phyloP scores from a whole-genome alignment of 2,113 vertebrate species.

The Ahaetulla prasina region DNA sequence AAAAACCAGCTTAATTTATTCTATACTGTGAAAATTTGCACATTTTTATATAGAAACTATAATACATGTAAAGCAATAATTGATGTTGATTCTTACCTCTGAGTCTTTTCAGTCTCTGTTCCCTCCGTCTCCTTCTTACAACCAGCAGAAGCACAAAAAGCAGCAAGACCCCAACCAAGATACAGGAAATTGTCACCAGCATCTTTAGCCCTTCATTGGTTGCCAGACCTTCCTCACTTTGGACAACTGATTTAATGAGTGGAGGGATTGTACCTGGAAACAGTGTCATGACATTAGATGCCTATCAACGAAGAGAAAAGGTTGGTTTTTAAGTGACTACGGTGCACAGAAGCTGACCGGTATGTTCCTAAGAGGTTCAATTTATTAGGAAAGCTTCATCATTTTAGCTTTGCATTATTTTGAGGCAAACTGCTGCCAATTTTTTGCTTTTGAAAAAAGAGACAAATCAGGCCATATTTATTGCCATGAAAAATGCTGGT shows the following conservation, averaged over 20 bases:
- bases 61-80: neutral
- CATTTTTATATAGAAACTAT: neutral
- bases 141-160: conserved; percentile 91
- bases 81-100: conserved; percentile 75
- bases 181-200: conserved; percentile 95
- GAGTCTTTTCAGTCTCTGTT: conserved; percentile 94
- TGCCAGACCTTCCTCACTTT: conserved; percentile 86
- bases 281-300: conserved; percentile 61
- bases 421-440: neutral
- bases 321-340: conserved; percentile 39
- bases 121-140: conserved; percentile 86
- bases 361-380: conserved; percentile 15
- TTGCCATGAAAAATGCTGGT: neutral
- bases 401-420: neutral
- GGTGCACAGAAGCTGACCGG: neutral
- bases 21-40: accelerated
- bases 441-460: neutral
- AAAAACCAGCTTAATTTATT: neutral
- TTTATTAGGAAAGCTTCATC: neutral
- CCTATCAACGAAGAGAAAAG: conserved; percentile 37
- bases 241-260: conserved; percentile 88
- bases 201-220: conserved; percentile 94
- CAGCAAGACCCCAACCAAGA: conserved; percentile 86
- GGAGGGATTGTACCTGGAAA: conserved; percentile 92
- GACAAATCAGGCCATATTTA: neutral